Percentiles rank a stretch among this genome's conserved stretches.
These are phyloP conservation scores for Drosophila nigrodunni DNA, from an alignment of 1,140 invertebrate species.

Conservation along the genomic window DNA sequence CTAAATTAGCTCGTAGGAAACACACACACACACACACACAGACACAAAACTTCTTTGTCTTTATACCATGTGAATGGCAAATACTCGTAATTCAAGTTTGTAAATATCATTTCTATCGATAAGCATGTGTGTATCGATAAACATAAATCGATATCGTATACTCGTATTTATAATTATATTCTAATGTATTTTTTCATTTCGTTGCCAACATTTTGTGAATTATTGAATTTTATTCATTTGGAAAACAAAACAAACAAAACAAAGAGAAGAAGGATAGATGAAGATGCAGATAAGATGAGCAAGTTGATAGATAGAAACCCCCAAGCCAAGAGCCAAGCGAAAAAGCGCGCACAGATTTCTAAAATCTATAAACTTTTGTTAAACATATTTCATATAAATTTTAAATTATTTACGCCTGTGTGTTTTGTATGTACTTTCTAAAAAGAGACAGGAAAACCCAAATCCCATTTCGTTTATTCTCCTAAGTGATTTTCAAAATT, in stretches of 20 bases:
- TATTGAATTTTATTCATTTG: slow-evolving; percentile 41
- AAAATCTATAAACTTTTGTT: slow-evolving; percentile 83
- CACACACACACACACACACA: neutral
- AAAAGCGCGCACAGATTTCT: slow-evolving; percentile 74
- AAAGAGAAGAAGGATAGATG: neutral
- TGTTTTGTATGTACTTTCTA: slow-evolving; percentile 81
- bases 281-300: slow-evolving; percentile 24
- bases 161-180: slow-evolving; percentile 26
- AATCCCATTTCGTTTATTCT: slow-evolving; percentile 62
- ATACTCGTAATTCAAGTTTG: slow-evolving; percentile 55
- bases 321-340: slow-evolving; percentile 76
- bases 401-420: slow-evolving; percentile 65
- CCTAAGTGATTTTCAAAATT: slow-evolving; percentile 60
- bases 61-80: slow-evolving; percentile 48
- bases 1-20: slow-evolving; percentile 60
- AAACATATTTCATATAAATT: slow-evolving; percentile 70
- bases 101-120: slow-evolving; percentile 66
- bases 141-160: slow-evolving; percentile 2
- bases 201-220: slow-evolving; percentile 74
- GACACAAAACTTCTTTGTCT: slow-evolving; percentile 27
- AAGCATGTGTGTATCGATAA: slow-evolving; percentile 12
- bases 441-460: slow-evolving; percentile 62
- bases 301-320: slow-evolving; percentile 40
- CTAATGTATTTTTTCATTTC: slow-evolving; percentile 44
- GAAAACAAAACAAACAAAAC: slow-evolving; percentile 5